A percentile compares a stretch with the other conserved stretches of the same genome.
phyloP scores from a whole-genome alignment of 2,888 invertebrate species.

The Ptychoptera albimana region DNA sequence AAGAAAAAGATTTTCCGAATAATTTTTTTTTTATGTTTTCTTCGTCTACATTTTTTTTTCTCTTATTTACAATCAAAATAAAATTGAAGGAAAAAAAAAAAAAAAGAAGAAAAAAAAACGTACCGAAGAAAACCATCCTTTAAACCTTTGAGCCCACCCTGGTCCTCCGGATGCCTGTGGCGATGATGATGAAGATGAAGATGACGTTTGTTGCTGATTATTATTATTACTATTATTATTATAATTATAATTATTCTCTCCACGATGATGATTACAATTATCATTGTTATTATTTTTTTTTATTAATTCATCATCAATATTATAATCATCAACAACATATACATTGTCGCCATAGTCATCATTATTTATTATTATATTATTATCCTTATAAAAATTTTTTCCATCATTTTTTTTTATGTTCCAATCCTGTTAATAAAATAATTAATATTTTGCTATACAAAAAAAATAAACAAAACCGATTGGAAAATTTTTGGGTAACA shows the following conservation, averaged over 20 bases:
- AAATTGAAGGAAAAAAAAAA: slow-evolving; percentile 10
- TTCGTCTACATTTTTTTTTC: slow-evolving; percentile 9
- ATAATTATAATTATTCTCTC: slow-evolving; percentile 8
- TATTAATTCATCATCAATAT: no score
- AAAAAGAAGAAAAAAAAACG: slow-evolving; percentile 23
- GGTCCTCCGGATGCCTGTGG: slow-evolving; percentile 29
- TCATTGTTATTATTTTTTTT: no score
- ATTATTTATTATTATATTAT: no score
- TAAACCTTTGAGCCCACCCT: slow-evolving; percentile 56
- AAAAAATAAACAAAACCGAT: no score
- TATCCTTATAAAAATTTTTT: no score
- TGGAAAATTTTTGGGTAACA: no score
- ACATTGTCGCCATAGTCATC: no score
- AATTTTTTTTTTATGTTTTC: slow-evolving; percentile 2
- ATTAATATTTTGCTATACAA: no score
- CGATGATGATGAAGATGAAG: slow-evolving; percentile 18
- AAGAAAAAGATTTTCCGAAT: slow-evolving; percentile 8
- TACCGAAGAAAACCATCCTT: slow-evolving; percentile 56
- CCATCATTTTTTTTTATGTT: no score
- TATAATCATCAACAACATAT: no score
- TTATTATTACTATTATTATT: slow-evolving; percentile 16
- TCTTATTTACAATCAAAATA: slow-evolving; percentile 13
- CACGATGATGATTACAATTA: no score
- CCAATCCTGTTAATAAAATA: no score
- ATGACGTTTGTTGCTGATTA: slow-evolving; percentile 2